Percentiles rank a stretch among this genome's conserved stretches.
phyloP scores from a whole-genome alignment of 2,113 vertebrate genomes.

The Rallus limicola region DNA sequence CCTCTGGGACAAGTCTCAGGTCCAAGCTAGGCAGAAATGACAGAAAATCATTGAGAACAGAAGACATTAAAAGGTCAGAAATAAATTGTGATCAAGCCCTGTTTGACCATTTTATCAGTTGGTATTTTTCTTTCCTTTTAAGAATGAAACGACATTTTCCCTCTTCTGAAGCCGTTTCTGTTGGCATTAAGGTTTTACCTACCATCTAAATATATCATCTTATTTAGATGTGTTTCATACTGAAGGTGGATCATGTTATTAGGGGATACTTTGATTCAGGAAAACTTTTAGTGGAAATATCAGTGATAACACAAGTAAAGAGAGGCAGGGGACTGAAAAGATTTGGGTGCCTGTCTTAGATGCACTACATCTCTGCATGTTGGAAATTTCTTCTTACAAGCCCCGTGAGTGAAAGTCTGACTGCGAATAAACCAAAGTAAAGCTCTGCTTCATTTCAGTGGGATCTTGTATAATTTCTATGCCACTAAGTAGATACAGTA shows the following conservation, averaged over 20 bases:
- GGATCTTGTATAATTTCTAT: background rate
- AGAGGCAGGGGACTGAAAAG: background rate
- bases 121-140: slow-evolving; percentile 70
- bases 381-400: background rate
- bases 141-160: slow-evolving; percentile 55
- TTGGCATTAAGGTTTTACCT: slow-evolving; percentile 49
- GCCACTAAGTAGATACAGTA: background rate
- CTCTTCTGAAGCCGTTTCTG: slow-evolving; percentile 42
- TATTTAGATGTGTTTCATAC: slow-evolving; percentile 12
- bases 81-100: slow-evolving; percentile 79
- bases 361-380: background rate
- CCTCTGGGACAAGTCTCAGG: slow-evolving; percentile 51
- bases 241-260: background rate
- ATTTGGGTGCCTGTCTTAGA: background rate
- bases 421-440: background rate
- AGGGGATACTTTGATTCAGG: background rate
- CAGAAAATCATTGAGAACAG: slow-evolving; percentile 79
- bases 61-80: slow-evolving; percentile 80
- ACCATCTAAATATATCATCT: slow-evolving; percentile 48
- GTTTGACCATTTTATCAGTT: slow-evolving; percentile 78
- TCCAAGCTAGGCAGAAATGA: slow-evolving; percentile 71
- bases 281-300: background rate
- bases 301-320: background rate
- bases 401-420: background rate
- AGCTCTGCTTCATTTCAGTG: background rate